A percentile compares a stretch with the other conserved stretches of the same genome.
phyloP scores from a whole-genome alignment of 2,113 vertebrate genomes.

The Rhinoderma darwinii region DNA sequence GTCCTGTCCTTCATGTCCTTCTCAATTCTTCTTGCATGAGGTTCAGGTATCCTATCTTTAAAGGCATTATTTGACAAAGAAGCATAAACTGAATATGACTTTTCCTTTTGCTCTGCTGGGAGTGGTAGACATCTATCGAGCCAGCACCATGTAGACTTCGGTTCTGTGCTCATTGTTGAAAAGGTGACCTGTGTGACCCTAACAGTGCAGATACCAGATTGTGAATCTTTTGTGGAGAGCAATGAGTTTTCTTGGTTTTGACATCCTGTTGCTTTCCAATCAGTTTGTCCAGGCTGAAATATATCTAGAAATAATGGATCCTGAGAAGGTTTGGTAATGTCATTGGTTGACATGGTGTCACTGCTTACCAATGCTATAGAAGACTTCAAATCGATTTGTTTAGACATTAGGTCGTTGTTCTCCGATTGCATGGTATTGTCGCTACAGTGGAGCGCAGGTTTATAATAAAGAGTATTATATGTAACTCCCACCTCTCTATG shows the following conservation, averaged over 20 bases:
- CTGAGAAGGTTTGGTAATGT: conserved; percentile 1
- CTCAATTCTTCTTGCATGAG: conserved; percentile 60
- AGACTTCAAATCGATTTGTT: neutral
- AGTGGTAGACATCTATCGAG: conserved; percentile 71
- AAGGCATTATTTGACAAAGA: conserved; percentile 36
- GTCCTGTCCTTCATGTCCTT: conserved; percentile 48
- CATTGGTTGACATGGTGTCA: neutral
- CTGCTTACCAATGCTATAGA: neutral
- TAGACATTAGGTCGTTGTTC: conserved; percentile 38
- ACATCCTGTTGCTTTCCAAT: neutral
- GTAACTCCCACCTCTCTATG: neutral
- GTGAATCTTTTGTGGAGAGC: conserved; percentile 8
- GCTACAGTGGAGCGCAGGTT: conserved; percentile 55
- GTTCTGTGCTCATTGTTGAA: conserved; percentile 70
- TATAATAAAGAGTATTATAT: neutral
- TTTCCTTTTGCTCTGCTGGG: conserved; percentile 68
- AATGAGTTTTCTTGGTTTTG: conserved; percentile 49
- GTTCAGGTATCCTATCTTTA: neutral
- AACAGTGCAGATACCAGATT: conserved; percentile 5
- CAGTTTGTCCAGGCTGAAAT: neutral
- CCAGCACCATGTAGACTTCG: conserved; percentile 77
- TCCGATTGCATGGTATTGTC: conserved; percentile 29
- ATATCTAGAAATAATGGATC: neutral
- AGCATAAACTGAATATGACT: conserved; percentile 59
- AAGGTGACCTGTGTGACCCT: conserved; percentile 61